A percentile compares a stretch with the other conserved stretches of the same genome.
Evolutionary conservation across 2,113 vertebrate species (phyloP).

Genomic region (Oceanites oceanicus): DNA sequence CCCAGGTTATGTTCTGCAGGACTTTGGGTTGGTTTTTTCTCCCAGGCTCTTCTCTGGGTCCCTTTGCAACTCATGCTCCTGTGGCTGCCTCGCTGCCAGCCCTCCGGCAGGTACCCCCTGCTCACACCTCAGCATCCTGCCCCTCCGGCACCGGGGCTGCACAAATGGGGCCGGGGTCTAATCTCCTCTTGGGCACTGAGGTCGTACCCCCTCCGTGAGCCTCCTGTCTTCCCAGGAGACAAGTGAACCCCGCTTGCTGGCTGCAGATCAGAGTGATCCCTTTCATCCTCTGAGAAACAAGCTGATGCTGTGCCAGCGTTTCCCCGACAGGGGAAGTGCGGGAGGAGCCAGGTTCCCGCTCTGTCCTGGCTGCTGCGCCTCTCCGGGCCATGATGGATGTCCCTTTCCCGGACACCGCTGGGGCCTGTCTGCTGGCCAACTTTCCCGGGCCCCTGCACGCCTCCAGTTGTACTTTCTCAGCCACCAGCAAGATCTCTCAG

Average conservation of each 20-base stretch:
- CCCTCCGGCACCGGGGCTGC: neutral
- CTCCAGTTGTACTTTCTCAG: slow-evolving; percentile 30
- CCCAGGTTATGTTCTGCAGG: neutral
- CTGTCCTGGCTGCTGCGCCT: neutral
- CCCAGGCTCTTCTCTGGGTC: neutral
- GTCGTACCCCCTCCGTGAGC: neutral
- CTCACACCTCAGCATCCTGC: neutral
- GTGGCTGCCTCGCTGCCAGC: neutral
- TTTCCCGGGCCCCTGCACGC: neutral
- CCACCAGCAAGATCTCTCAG: slow-evolving; percentile 5
- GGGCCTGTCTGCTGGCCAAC: neutral
- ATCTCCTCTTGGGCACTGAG: neutral
- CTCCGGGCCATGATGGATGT: neutral
- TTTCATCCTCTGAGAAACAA: neutral
- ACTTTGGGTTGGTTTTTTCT: neutral
- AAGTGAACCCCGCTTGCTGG: neutral
- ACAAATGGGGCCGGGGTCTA: neutral
- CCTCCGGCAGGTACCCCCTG: neutral
- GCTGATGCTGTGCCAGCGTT: neutral
- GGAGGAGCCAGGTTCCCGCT: neutral
- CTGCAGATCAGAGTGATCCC: rapidly evolving
- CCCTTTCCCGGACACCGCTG: neutral
- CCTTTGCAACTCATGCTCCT: neutral
- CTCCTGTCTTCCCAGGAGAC: neutral
- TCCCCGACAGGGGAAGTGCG: rapidly evolving